Conservation (phyloP, 2,797 vertebrate genomes). For the Propithecus perrieri region DNA sequence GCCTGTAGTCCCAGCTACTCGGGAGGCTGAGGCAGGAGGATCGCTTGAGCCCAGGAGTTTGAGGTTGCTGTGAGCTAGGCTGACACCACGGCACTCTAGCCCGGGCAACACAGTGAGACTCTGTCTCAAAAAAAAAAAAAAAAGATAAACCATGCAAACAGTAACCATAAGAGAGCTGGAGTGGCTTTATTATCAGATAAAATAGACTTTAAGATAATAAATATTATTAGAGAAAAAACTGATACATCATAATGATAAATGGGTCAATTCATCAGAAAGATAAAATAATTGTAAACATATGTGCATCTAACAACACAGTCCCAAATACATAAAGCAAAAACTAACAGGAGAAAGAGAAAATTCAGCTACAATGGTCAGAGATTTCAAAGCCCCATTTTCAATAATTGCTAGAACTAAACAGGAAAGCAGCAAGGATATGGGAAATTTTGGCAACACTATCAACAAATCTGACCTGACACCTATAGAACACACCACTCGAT, state of each 20-base stretch:
- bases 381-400: background rate
- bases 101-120: too few relatives aligned
- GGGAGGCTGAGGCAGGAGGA: too few relatives aligned
- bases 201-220: background rate
- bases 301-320: background rate
- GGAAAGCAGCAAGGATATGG: background rate
- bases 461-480: background rate
- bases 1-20: too few relatives aligned
- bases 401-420: background rate
- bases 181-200: background rate
- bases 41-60: too few relatives aligned
- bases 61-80: too few relatives aligned
- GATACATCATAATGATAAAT: background rate
- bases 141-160: background rate
- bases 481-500: background rate
- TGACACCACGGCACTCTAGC: too few relatives aligned
- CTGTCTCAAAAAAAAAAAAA: background rate
- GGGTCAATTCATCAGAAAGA: background rate
- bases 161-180: background rate
- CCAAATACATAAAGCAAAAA: background rate
- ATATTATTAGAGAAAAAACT: background rate
- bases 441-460: background rate
- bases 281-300: background rate
- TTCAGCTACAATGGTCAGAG: background rate
- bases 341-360: background rate